Evolutionary conservation across 2,888 invertebrate species (phyloP), one percentile per base, ranked within the genome.

Genomic region (Tyria jacobaeae): DNA sequence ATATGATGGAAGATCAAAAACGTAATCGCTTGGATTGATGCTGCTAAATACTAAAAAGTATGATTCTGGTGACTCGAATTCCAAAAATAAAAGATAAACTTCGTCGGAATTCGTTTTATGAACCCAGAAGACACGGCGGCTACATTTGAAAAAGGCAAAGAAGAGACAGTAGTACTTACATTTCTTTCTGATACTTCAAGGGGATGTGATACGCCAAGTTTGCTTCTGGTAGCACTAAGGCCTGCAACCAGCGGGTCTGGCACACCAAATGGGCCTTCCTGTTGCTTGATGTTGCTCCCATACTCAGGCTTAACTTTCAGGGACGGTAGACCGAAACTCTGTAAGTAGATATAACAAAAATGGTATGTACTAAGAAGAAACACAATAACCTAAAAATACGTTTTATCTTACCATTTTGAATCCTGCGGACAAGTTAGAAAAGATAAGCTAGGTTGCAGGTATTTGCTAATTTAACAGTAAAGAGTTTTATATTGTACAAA

Each of bases 301-400:
- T 89, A 83, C 62, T 90, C 91, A 48, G 95, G 94, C 80, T 95
- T 95, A 2, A 94, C 92, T 89, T 95, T 95, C 35, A 96, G 66
- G 12, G 96, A 89, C 51, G 96, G 95, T 70, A 96, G 90, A 71
- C 95, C 95, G 75, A 96, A 96, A 94, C 96, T 96, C 96, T 96
- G 86, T 60, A 91, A 44, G 94, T 62, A 48, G 41, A 58, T 54
- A 17, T 12, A 15, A 24, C 0, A 17, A 41, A 17, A 9, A 34
- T 31, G 7, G 14, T 21, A 35, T 15, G 21, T 24, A 35, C 15
- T 35, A 35, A 24, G 9, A 14, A 35, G 1, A n/a, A 44, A 24
- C 17, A 34, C 24, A 50, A 24, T 50, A 49, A 60, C 39, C 17
- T 24, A 39, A 27, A 37, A 50, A 34, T 52, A n/a, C 24, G 9